These are phyloP conservation scores for Dasypolia templi DNA, from an alignment of 2,888 invertebrate species.

Conservation along the genomic window DNA sequence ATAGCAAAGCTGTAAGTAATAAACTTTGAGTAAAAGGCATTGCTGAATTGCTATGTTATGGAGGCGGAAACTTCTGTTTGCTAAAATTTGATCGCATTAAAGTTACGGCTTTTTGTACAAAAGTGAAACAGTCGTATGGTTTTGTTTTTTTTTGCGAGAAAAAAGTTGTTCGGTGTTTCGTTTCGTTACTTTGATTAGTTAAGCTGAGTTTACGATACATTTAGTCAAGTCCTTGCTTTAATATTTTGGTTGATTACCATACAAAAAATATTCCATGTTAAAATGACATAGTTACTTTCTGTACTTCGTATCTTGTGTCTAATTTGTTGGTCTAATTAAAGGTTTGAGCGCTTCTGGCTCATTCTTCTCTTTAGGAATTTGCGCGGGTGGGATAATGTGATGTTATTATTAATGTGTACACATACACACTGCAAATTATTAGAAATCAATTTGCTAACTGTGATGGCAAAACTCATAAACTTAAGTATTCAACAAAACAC, in stretches of 20 bases:
- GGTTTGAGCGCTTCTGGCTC: not conserved
- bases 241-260: not conserved
- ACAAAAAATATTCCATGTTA: no score
- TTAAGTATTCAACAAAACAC: not conserved
- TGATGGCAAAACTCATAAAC: no score
- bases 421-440: no score
- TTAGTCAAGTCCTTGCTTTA: no score
- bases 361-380: not conserved
- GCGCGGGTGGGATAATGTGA: not conserved
- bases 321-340: not conserved
- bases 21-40: constrained; percentile 74
- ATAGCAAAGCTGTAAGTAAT: constrained; percentile 76
- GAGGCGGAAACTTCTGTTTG: constrained; percentile 26
- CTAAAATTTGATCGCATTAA: constrained; percentile 41
- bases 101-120: constrained; percentile 9
- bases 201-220: not conserved
- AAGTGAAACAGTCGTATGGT: constrained; percentile 38
- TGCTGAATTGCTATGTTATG: constrained; percentile 58
- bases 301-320: not conserved
- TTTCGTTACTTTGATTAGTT: constrained; percentile 13
- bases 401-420: no score
- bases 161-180: not conserved
- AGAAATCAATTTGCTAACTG: no score
- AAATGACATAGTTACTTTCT: no score
- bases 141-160: constrained; percentile 17